Percentiles rank a stretch among this genome's conserved stretches.
Conservation (phyloP, 1,140 invertebrate species). For the Lepidostoma basale region DNA sequence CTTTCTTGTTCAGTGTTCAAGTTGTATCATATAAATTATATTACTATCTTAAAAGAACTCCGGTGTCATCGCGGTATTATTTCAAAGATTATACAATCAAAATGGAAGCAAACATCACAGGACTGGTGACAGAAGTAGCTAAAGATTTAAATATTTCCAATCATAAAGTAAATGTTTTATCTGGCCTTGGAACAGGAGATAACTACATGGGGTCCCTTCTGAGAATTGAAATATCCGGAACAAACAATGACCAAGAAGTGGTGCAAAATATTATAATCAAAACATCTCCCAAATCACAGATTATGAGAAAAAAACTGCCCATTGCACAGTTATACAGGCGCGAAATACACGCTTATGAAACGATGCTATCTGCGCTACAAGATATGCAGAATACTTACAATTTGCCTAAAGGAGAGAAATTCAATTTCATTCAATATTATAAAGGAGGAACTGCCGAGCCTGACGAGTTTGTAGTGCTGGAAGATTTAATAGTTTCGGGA, state of each 20-base stretch:
- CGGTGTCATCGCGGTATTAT: too few species aligned
- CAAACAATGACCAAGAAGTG: not conserved
- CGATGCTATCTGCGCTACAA: not conserved
- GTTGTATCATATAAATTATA: too few species aligned
- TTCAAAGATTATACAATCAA: too few species aligned
- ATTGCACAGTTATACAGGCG: not conserved
- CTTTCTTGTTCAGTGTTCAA: too few species aligned
- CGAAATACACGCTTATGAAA: conserved; percentile 3
- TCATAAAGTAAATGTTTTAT: not conserved
- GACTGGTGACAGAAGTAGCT: not conserved
- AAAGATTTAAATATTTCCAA: not conserved
- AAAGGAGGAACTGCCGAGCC: not conserved
- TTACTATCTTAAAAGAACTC: too few species aligned
- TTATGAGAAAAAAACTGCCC: not conserved
- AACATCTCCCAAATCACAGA: not conserved
- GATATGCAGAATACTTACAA: not conserved
- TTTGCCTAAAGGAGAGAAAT: not conserved
- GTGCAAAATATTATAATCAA: conserved; percentile 2
- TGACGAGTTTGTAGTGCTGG: conserved; percentile 18
- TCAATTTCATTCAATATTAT: conserved; percentile 11
- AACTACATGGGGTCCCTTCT: conserved; percentile 15
- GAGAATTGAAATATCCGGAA: not conserved
- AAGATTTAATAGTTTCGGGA: not conserved
- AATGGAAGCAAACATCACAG: too few species aligned
- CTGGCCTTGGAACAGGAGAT: conserved; percentile 1